Evolutionary conservation across 2,888 invertebrate genomes (phyloP).

Genomic region (Drosophila neonasuta): DNA sequence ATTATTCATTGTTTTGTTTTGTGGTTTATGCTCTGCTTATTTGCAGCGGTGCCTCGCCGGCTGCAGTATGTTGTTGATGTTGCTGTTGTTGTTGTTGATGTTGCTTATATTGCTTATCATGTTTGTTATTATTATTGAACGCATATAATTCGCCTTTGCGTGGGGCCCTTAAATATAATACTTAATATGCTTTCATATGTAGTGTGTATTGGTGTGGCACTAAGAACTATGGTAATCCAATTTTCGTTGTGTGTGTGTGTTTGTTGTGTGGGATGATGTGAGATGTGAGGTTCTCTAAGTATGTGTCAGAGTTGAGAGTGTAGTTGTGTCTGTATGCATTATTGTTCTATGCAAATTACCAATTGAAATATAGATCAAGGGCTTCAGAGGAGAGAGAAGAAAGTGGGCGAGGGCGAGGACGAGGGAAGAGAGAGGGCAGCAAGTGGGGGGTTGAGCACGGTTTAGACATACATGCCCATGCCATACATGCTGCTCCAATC

Average conservation of each 20-base stretch:
- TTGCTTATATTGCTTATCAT: constrained; percentile 61
- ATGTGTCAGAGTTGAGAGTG: constrained; percentile 17
- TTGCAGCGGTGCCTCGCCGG: constrained; percentile 33
- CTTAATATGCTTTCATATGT: constrained; percentile 61
- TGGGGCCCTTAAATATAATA: constrained; percentile 70
- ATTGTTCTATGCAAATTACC: constrained; percentile 47
- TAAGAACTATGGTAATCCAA: constrained; percentile 56
- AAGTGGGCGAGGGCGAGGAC: neutral
- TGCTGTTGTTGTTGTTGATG: constrained; percentile 43
- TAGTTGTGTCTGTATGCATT: constrained; percentile 30
- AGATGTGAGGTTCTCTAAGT: constrained; percentile 21
- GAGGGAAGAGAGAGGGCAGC: no score
- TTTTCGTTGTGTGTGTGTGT: constrained; percentile 44
- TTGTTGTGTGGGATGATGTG: neutral
- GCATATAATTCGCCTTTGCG: constrained; percentile 42
- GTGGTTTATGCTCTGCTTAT: constrained; percentile 30
- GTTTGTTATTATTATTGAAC: constrained; percentile 58
- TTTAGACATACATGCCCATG: constrained; percentile 93
- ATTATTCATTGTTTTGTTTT: constrained; percentile 27
- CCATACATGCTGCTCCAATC: constrained; percentile 96
- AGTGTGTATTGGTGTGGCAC: constrained; percentile 40
- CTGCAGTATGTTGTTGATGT: constrained; percentile 40
- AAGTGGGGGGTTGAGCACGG: constrained; percentile 6
- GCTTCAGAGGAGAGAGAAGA: neutral
- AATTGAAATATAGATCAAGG: constrained; percentile 11